phyloP scores from a whole-genome alignment of 2,113 vertebrate species.

The Menidia beryllina region DNA sequence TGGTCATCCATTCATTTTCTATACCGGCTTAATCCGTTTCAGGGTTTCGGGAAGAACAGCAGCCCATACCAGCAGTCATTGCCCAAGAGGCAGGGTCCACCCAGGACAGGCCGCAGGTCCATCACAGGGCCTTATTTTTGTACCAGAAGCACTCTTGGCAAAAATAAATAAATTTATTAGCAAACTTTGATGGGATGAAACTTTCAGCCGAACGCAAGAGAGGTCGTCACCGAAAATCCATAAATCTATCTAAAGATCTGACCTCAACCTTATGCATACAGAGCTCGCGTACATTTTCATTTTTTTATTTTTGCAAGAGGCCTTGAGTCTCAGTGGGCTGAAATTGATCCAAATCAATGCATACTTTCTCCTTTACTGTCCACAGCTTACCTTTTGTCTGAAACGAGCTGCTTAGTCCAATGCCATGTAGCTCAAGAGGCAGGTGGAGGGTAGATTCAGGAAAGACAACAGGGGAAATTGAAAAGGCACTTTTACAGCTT shows the following conservation, averaged over 20 bases:
- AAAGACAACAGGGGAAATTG: not conserved
- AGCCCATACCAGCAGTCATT: no score
- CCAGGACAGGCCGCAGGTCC: no score
- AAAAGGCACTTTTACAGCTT: not conserved
- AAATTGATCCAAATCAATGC: not conserved
- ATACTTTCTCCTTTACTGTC: not conserved
- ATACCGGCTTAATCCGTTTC: no score
- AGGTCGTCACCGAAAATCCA: not conserved
- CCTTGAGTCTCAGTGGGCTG: not conserved
- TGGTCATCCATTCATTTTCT: no score
- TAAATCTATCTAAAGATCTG: no score
- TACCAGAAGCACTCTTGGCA: no score
- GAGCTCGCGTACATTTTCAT: no score
- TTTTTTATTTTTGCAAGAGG: not conserved
- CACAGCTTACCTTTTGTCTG: not conserved
- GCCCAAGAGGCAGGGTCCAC: no score
- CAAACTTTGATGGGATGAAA: not conserved
- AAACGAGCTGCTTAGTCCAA: not conserved
- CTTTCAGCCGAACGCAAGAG: not conserved
- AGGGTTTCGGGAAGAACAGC: no score
- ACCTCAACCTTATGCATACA: not conserved
- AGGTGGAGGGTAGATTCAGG: not conserved
- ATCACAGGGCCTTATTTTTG: no score
- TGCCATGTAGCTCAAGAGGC: not conserved
- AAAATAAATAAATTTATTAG: not conserved